Conservation (phyloP, 1,140 invertebrate genomes). For the Sycobia sp. region DNA sequence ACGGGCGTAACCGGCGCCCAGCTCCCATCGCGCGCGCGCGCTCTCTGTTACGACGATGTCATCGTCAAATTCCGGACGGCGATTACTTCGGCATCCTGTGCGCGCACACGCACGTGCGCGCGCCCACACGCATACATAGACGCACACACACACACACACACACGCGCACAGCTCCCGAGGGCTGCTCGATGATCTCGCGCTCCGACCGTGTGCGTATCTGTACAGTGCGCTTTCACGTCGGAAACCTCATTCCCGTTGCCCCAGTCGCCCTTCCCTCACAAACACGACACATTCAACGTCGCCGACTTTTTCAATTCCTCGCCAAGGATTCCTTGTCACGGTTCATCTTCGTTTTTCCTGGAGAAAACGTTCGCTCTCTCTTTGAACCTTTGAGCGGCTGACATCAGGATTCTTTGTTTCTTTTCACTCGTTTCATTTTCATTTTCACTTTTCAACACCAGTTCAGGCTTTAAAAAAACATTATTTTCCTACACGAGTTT, state of each 20-base stretch:
- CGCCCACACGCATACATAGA: neutral
- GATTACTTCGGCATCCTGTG: neutral
- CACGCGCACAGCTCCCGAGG: neutral
- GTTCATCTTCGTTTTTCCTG: constrained; percentile 1
- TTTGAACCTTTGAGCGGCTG: constrained; percentile 7
- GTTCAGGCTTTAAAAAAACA: neutral
- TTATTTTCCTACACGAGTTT: neutral
- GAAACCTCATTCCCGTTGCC: neutral
- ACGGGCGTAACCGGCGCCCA: neutral
- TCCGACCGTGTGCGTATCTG: neutral
- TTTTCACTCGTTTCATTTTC: constrained; percentile 22
- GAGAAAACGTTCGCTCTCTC: neutral
- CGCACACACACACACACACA: neutral
- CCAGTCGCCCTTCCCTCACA: too few relatives aligned
- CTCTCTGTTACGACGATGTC: too few relatives aligned
- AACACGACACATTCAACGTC: neutral
- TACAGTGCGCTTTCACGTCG: too few relatives aligned
- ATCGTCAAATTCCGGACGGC: too few relatives aligned
- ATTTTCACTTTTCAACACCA: constrained; percentile 1
- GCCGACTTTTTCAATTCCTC: neutral
- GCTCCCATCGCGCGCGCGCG: neutral
- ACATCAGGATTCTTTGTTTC: constrained; percentile 14
- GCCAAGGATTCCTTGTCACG: neutral
- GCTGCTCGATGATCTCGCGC: neutral
- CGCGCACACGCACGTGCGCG: neutral